Evolutionary conservation across 2,113 vertebrate genomes (phyloP).

Genomic region (Furnarius figulus): DNA sequence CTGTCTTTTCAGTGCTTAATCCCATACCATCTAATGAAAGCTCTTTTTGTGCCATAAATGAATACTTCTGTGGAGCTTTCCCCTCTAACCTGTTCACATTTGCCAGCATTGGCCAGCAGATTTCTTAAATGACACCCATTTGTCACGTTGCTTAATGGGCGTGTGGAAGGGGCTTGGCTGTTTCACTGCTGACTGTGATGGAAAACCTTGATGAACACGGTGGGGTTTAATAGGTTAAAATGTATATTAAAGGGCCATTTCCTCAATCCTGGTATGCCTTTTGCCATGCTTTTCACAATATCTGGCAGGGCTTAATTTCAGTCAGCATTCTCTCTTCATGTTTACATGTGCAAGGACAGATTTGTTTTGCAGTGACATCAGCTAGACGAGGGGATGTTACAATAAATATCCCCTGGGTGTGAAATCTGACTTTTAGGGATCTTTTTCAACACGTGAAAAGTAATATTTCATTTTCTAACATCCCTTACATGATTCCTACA

Average conservation of each 20-base stretch:
- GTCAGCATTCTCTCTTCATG: background rate
- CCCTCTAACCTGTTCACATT: background rate
- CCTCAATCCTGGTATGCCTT: background rate
- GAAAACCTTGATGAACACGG: too few relatives aligned
- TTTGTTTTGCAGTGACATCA: background rate
- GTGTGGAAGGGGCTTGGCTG: background rate
- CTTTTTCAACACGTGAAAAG: background rate
- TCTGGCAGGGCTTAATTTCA: background rate
- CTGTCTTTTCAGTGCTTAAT: background rate
- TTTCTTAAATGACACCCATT: background rate
- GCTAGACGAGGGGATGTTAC: background rate
- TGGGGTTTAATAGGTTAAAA: rapidly evolving
- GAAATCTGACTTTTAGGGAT: background rate
- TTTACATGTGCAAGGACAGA: background rate
- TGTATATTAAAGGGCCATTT: background rate
- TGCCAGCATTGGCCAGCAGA: background rate
- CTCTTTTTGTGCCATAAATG: background rate
- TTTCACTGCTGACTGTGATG: background rate
- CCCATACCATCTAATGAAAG: background rate
- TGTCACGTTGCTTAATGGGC: background rate
- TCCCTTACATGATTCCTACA: background rate
- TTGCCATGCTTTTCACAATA: background rate
- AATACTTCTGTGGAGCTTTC: background rate
- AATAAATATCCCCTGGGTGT: background rate
- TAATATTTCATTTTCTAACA: background rate